Conservation (phyloP, 1,140 invertebrate species). For the Pomacea maculata region DNA sequence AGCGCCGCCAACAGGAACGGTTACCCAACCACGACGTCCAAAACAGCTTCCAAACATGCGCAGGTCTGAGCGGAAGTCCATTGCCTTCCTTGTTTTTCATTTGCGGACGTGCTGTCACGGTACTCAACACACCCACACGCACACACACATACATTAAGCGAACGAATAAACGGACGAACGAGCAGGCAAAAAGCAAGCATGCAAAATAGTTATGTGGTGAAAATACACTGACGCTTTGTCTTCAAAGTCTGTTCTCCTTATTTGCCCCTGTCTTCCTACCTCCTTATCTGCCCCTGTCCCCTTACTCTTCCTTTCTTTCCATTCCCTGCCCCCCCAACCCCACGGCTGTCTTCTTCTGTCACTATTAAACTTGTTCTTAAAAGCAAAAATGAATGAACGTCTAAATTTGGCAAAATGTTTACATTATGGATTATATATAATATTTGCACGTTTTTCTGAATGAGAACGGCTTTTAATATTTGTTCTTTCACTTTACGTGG, state of each 20-base stretch:
- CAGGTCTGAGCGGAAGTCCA: neutral
- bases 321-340: neutral
- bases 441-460: too few relatives aligned
- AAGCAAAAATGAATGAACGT: neutral
- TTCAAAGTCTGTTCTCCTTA: neutral
- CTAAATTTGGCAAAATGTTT: neutral
- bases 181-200: too few relatives aligned
- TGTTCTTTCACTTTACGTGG: neutral
- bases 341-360: neutral
- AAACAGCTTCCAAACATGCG: neutral
- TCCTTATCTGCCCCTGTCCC: neutral
- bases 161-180: too few relatives aligned
- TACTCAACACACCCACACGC: too few relatives aligned
- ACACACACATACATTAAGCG: too few relatives aligned
- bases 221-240: neutral
- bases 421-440: too few relatives aligned
- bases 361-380: neutral
- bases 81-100: neutral
- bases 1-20: conserved; percentile 11
- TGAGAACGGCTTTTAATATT: neutral
- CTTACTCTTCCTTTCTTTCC: neutral
- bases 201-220: neutral
- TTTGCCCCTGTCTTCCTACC: neutral
- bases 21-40: neutral
- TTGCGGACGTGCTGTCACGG: neutral